Conservation (phyloP, 2,113 vertebrate species). For the Pollachius pollachius region DNA sequence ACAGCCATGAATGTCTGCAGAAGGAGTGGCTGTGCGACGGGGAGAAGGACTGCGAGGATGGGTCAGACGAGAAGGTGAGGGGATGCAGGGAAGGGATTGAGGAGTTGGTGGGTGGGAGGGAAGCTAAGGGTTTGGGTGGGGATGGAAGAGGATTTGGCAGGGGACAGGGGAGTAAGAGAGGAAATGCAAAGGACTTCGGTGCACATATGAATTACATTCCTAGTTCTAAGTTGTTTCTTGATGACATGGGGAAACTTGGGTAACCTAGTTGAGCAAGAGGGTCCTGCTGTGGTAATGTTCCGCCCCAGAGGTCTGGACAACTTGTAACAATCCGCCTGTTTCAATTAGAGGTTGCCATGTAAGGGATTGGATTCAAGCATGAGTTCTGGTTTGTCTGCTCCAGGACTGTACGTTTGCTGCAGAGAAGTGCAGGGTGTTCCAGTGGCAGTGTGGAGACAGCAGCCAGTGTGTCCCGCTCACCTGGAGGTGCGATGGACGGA, state of each 20-base stretch:
- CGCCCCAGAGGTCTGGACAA: no score
- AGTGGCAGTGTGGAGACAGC: conserved; percentile 76
- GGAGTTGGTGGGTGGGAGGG: not conserved
- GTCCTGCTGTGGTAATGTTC: no score
- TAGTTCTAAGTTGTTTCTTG: no score
- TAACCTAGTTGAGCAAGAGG: no score
- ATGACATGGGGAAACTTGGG: no score
- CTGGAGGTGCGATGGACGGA: conserved; percentile 82
- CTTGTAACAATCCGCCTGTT: no score
- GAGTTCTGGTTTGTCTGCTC: conserved; percentile 1
- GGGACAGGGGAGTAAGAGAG: no score
- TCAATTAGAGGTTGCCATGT: no score
- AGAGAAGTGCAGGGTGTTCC: conserved; percentile 63
- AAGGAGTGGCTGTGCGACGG: conserved; percentile 87
- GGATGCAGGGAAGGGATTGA: not conserved
- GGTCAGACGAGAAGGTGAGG: conserved; percentile 82
- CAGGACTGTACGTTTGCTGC: conserved; percentile 67
- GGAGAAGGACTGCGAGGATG: conserved; percentile 81
- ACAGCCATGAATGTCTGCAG: conserved; percentile 79
- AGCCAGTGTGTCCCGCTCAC: conserved; percentile 76
- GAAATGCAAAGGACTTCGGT: no score
- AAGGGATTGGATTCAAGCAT: no score
- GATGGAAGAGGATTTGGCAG: no score
- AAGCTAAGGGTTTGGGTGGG: not conserved
- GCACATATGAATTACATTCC: no score